A percentile compares a stretch with the other conserved stretches of the same genome.
phyloP scores from a whole-genome alignment of 1,140 invertebrate genomes.

The Aphidius gifuensis region DNA sequence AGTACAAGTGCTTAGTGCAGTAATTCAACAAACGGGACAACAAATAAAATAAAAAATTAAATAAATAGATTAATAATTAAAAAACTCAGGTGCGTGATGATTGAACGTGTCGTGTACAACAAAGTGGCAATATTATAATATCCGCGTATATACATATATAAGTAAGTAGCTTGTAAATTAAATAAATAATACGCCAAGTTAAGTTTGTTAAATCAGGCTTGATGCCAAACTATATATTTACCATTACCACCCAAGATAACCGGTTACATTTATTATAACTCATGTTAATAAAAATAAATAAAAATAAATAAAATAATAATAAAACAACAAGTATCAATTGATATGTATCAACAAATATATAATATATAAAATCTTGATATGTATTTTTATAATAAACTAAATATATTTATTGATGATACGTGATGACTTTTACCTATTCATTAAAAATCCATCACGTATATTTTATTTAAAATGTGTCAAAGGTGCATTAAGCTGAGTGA shows the following conservation, averaged over 20 bases:
- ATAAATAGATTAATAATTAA: constrained; percentile 5
- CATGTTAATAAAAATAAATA: constrained; percentile 19
- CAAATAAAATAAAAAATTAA: background rate
- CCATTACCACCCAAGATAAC: constrained; percentile 38
- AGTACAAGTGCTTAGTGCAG: no score
- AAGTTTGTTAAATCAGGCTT: constrained; percentile 36
- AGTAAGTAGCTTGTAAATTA: no score
- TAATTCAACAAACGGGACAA: background rate
- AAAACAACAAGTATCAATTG: constrained; percentile 19
- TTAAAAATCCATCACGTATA: no score
- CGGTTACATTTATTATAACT: constrained; percentile 37
- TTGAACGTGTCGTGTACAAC: constrained; percentile 6
- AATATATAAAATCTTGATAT: no score
- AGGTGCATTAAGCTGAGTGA: no score
- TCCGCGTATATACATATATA: constrained; percentile 4
- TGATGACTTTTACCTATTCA: no score
- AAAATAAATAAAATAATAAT: constrained; percentile 7
- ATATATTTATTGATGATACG: constrained; percentile 1
- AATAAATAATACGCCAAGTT: no score
- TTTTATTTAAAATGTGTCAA: no score
- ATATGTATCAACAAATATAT: no score
- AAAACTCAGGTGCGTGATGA: constrained; percentile 19
- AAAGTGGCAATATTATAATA: constrained; percentile 10
- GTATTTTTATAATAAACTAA: no score
- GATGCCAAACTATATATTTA: constrained; percentile 42